phyloP scores from a whole-genome alignment of 2,888 invertebrate genomes.

The Malthinus seriepunctatus region DNA sequence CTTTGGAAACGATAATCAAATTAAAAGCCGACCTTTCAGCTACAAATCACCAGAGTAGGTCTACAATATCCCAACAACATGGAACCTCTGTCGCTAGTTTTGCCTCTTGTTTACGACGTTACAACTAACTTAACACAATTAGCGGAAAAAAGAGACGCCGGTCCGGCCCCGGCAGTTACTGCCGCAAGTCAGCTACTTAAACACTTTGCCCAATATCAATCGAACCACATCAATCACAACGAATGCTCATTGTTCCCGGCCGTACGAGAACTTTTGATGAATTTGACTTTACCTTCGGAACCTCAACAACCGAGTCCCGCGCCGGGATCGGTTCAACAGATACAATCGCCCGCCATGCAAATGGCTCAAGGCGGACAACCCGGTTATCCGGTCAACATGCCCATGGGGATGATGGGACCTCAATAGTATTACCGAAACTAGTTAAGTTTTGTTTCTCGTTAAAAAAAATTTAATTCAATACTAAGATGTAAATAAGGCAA shows the following conservation, averaged over 20 bases:
- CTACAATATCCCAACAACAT: constrained; percentile 62
- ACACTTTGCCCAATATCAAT: constrained; percentile 75
- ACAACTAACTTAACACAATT: constrained; percentile 83
- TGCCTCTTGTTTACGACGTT: constrained; percentile 90
- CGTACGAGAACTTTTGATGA: constrained; percentile 83
- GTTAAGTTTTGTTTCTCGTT: constrained; percentile 1
- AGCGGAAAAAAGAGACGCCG: constrained; percentile 79
- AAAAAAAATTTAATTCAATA: background rate
- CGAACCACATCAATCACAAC: constrained; percentile 60
- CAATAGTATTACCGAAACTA: constrained; percentile 34
- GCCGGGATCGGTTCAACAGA: constrained; percentile 56
- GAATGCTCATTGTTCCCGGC: constrained; percentile 93
- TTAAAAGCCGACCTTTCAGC: constrained; percentile 53
- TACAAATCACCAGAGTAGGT: constrained; percentile 74
- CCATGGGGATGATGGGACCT: constrained; percentile 54
- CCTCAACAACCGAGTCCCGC: constrained; percentile 61
- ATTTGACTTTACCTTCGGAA: constrained; percentile 81
- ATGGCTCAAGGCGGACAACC: constrained; percentile 58
- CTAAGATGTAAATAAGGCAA: too few species aligned
- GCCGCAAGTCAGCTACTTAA: constrained; percentile 69
- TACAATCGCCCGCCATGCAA: constrained; percentile 62
- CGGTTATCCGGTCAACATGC: constrained; percentile 52
- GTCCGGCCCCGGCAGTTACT: constrained; percentile 62
- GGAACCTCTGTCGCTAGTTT: constrained; percentile 74
- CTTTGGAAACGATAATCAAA: background rate